These are phyloP conservation scores for Athalia circularis DNA, from an alignment of 2,888 invertebrate genomes.

Conservation along the genomic window DNA sequence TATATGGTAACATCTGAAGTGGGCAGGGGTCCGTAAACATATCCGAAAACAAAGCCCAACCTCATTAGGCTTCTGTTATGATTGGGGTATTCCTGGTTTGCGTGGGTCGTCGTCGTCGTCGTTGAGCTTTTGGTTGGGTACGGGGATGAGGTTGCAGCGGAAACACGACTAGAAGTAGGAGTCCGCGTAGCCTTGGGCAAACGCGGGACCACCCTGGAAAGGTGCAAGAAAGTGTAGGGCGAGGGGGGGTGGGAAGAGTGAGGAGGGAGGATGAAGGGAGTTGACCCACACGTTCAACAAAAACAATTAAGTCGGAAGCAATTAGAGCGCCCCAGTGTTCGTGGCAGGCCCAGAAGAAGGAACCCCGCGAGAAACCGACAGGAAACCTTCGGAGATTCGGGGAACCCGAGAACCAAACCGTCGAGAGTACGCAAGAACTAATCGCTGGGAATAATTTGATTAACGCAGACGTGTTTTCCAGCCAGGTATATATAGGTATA, in stretches of 20 bases:
- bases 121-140: constrained; percentile 8
- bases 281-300: constrained; percentile 48
- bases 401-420: constrained; percentile 31
- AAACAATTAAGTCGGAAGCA: constrained; percentile 48
- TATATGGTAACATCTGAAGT: constrained; percentile 27
- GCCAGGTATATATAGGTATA: constrained; percentile 2
- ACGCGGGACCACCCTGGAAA: background rate
- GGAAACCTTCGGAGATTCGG: constrained; percentile 1
- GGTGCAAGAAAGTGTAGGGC: background rate
- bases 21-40: constrained; percentile 33
- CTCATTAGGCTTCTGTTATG: constrained; percentile 39
- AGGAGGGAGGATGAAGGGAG: constrained; percentile 8
- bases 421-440: constrained; percentile 53
- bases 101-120: constrained; percentile 4
- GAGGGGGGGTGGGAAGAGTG: constrained; percentile 32
- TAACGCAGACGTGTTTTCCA: constrained; percentile 52
- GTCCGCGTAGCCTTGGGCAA: constrained; percentile 37
- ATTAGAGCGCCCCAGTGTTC: constrained; percentile 46
- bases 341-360: constrained; percentile 39
- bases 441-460: constrained; percentile 62
- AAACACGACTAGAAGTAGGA: background rate
- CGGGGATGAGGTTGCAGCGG: background rate
- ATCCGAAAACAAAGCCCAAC: constrained; percentile 36
- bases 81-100: constrained; percentile 31
- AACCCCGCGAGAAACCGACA: constrained; percentile 32